Conservation (phyloP, 2,888 invertebrate species). For the Malachius bipustulatus region DNA sequence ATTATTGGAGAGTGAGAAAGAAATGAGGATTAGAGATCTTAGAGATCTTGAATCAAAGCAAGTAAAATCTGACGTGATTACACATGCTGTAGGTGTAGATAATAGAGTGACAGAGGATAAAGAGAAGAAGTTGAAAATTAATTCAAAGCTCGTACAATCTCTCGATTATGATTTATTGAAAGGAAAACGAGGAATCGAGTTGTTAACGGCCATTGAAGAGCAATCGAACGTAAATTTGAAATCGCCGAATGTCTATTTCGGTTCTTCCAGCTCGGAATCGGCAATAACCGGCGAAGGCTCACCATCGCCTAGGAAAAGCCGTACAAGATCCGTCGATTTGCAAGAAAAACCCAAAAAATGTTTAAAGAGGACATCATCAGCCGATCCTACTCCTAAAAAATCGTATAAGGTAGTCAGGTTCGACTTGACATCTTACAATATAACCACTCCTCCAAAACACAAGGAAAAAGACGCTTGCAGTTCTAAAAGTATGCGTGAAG, state of each 20-base stretch:
- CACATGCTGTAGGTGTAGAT: too few species aligned
- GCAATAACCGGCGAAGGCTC: slow-evolving; percentile 12
- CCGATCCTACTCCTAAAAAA: slow-evolving; percentile 22
- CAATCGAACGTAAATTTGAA: slow-evolving; percentile 27
- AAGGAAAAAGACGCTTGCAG: too few species aligned
- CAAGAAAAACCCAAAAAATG: slow-evolving; percentile 21
- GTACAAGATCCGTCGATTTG: slow-evolving; percentile 30
- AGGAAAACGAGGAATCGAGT: slow-evolving; percentile 30
- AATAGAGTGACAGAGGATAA: too few species aligned
- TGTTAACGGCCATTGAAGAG: slow-evolving; percentile 29
- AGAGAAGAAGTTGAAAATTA: too few species aligned
- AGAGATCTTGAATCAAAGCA: too few species aligned
- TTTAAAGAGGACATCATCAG: slow-evolving; percentile 28
- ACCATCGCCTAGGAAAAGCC: slow-evolving; percentile 22
- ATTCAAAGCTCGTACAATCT: slow-evolving; percentile 24
- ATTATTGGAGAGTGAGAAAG: too few species aligned
- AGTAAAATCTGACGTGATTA: too few species aligned
- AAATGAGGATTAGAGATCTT: too few species aligned
- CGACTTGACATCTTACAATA: too few species aligned
- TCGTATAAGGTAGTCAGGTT: too few species aligned
- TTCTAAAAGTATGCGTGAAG: too few species aligned
- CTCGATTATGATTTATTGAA: slow-evolving; percentile 27
- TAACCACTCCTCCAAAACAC: too few species aligned
- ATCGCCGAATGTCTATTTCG: slow-evolving; percentile 20
- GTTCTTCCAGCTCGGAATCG: slow-evolving; percentile 24